These are phyloP conservation scores for Leptinotarsa haldemani DNA, from an alignment of 2,888 invertebrate species.

Conservation along the genomic window DNA sequence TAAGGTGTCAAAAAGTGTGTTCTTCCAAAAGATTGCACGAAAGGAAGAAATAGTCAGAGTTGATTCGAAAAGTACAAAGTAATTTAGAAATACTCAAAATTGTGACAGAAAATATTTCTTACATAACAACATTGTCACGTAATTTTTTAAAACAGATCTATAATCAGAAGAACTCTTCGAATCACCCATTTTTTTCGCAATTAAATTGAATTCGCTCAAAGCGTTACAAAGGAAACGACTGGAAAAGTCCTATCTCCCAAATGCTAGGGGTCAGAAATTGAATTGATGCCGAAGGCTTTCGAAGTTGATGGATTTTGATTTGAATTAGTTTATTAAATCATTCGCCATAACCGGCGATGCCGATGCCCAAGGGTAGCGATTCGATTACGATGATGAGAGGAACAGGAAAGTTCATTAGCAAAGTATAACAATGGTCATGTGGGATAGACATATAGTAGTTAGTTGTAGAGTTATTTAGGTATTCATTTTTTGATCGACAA, in stretches of 20 bases:
- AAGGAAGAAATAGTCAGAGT: too few species aligned
- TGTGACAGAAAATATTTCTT: too few species aligned
- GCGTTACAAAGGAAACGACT: neutral
- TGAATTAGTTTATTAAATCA: slow-evolving; percentile 60
- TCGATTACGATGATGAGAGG: slow-evolving; percentile 27
- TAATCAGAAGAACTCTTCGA: neutral
- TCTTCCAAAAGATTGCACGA: too few species aligned
- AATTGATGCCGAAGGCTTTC: slow-evolving; percentile 55
- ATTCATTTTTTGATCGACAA: too few species aligned
- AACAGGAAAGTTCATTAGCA: slow-evolving; percentile 25
- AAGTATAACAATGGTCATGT: slow-evolving; percentile 8
- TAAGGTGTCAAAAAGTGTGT: too few species aligned
- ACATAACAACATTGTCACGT: too few species aligned
- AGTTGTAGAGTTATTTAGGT: too few species aligned
- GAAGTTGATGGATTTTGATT: slow-evolving; percentile 58
- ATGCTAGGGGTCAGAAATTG: slow-evolving; percentile 55
- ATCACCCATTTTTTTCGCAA: neutral
- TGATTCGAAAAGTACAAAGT: too few species aligned
- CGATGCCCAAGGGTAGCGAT: slow-evolving; percentile 7
- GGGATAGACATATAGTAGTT: neutral
- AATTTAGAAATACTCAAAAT: too few species aligned
- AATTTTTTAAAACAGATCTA: neutral
- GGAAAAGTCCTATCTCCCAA: neutral
- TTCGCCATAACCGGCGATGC: slow-evolving; percentile 41
- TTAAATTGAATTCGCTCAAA: neutral